Evolutionary conservation across 2,888 invertebrate species (phyloP).

Genomic region (Salticus scenicus): DNA sequence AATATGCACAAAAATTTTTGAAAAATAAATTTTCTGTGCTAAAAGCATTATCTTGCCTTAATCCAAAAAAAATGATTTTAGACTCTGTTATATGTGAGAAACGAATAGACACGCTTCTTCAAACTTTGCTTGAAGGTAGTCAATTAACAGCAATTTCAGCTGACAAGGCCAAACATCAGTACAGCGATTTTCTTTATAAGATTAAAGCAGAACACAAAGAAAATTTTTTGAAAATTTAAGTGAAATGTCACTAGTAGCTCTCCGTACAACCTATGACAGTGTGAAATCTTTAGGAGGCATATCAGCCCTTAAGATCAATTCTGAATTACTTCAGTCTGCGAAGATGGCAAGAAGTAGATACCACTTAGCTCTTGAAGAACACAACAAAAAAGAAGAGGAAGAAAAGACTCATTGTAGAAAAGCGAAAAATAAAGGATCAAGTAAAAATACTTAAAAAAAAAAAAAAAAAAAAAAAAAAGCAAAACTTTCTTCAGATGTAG

Average conservation of each 20-base stretch:
- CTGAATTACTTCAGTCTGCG: no score
- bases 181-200: not conserved
- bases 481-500: no score
- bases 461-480: no score
- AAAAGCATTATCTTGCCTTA: not conserved
- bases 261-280: not conserved
- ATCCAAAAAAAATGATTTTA: not conserved
- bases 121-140: not conserved
- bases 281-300: not conserved
- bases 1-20: not conserved
- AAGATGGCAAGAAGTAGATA: no score
- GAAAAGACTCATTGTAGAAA: not conserved
- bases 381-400: not conserved
- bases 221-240: not conserved
- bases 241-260: not conserved
- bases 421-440: not conserved
- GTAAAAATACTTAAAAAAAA: no score
- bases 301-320: no score
- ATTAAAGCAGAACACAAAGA: not conserved
- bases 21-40: no score
- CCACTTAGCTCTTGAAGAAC: not conserved
- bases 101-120: not conserved
- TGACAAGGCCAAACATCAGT: not conserved
- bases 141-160: not conserved
- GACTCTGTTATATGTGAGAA: not conserved